phyloP scores from a whole-genome alignment of 2,113 vertebrate genomes.

The Hydrolagus affinis region DNA sequence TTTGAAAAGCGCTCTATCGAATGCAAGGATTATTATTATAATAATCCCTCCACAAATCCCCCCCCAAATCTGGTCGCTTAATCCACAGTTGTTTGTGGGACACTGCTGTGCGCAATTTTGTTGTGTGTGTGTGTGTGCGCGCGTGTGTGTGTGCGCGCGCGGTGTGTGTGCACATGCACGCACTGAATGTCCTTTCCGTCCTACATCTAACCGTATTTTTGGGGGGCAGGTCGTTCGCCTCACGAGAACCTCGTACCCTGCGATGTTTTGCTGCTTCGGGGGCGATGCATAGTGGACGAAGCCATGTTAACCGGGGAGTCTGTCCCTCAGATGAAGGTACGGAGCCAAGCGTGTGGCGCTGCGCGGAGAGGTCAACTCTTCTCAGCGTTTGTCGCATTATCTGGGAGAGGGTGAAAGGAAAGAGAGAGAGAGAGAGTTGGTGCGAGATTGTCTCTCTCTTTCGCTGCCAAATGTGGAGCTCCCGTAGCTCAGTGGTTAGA shows the following conservation, averaged over 20 bases:
- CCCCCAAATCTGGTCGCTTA: too few species aligned
- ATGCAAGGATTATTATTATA: too few species aligned
- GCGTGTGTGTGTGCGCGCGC: neutral
- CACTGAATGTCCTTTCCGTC: fast-evolving
- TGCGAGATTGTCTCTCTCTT: too few species aligned
- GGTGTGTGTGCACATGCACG: too few species aligned
- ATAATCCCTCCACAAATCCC: too few species aligned
- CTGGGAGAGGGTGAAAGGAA: too few species aligned
- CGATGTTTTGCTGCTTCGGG: slow-evolving; percentile 79
- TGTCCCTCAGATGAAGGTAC: slow-evolving; percentile 93
- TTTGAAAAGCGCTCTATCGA: too few species aligned
- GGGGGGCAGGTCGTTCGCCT: slow-evolving; percentile 71
- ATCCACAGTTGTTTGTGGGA: too few species aligned
- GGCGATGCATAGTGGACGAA: slow-evolving; percentile 88
- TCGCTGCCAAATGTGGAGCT: neutral
- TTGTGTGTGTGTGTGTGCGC: neutral
- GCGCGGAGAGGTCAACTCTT: neutral
- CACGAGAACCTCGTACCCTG: slow-evolving; percentile 89
- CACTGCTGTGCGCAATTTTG: too few species aligned
- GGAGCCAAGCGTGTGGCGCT: neutral
- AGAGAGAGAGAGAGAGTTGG: too few species aligned
- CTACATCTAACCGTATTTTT: neutral
- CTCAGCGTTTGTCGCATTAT: too few species aligned
- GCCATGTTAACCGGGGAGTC: slow-evolving; percentile 95
- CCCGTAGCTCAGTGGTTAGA: too few species aligned